These are phyloP conservation scores for Somateria mollissima DNA, from an alignment of 2,797 vertebrate genomes.

Conservation along the genomic window DNA sequence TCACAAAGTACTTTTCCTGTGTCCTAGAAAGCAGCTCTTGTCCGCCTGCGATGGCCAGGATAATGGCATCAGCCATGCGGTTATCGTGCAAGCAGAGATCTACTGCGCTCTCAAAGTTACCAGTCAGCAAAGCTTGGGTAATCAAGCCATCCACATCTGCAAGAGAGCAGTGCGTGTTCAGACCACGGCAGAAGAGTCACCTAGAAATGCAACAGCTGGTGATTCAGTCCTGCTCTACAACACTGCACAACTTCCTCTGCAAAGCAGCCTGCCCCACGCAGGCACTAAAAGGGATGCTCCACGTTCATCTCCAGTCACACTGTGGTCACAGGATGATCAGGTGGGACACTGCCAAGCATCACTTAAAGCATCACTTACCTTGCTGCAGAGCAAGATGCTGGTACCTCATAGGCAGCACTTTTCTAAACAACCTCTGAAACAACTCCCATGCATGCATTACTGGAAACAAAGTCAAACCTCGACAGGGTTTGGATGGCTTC, in stretches of 20 bases:
- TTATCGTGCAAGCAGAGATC: conserved; percentile 95
- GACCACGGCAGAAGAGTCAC: not conserved
- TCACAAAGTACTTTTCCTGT: conserved; percentile 92
- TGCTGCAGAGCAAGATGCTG: not conserved
- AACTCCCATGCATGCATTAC: not conserved
- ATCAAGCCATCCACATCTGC: conserved; percentile 95
- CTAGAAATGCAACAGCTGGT: not conserved
- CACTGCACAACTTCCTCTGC: rapidly evolving
- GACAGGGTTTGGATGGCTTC: not conserved
- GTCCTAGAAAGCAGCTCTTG: conserved; percentile 90
- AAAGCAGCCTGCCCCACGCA: not conserved
- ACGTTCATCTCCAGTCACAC: not conserved
- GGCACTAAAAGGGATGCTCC: not conserved
- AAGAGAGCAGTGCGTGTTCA: conserved; percentile 2
- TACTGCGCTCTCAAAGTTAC: conserved; percentile 93
- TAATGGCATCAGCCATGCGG: conserved; percentile 96
- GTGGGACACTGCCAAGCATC: not conserved
- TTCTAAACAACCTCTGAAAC: not conserved
- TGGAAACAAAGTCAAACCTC: not conserved
- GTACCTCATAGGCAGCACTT: not conserved
- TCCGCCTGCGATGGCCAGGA: conserved; percentile 94
- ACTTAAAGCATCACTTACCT: not conserved
- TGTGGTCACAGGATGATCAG: not conserved
- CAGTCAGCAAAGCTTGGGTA: conserved; percentile 92
- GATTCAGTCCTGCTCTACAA: not conserved